Base-by-base conservation (phyloP, 2,113 vertebrate genomes). In the Entosphenus tridentatus region DNA sequence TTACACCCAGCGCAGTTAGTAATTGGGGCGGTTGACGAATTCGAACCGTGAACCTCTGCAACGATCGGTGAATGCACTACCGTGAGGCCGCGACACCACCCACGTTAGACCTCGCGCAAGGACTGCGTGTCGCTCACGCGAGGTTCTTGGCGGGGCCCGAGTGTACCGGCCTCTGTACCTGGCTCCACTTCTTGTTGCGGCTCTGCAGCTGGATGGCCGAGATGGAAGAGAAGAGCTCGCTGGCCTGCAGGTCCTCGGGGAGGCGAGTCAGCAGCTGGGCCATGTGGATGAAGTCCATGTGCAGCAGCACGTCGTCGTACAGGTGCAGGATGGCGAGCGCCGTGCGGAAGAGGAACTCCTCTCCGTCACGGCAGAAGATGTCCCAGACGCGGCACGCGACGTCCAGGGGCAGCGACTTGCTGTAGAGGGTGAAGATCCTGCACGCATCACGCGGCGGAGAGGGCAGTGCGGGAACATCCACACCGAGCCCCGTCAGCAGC, bases 391-490 rank as follows among this genome's bases (percentile, higher is more conserved):
- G 88, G 59, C 89, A 95, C 0, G 91, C 91, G 78, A 96, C 76
- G 78, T 96, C 91, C 56, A 96, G 75, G 0, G 89, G 89, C 72
- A 96, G 75, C 0, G 91, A 88, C 76, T 87, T 96, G 62, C 91
- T 95, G 75, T 96, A 96, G 72, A 95, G 73, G 0, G 89, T 93
- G 73, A 96, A 96, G 79, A 96, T 96, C 91, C 91, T 96, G 75
- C 57, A 71, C 8, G 21, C n/a, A 39, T 39, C 39, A 39, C 39
- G 39, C 39, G 3, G 39, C 5, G 39, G 39, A 39, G 39, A 39
- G 39, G 39, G 39, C 39, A 39, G 39, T 39, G 39, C 39, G 6
- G 39, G 39, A 21, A 39, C 39, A 39, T 39, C 39, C 39, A 39
- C 39, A 39, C 39, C 39, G 39, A 39, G 39, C 39, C 39, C 39